Evolutionary conservation across 2,113 vertebrate genomes (phyloP).

Genomic region (Caranx ignobilis): DNA sequence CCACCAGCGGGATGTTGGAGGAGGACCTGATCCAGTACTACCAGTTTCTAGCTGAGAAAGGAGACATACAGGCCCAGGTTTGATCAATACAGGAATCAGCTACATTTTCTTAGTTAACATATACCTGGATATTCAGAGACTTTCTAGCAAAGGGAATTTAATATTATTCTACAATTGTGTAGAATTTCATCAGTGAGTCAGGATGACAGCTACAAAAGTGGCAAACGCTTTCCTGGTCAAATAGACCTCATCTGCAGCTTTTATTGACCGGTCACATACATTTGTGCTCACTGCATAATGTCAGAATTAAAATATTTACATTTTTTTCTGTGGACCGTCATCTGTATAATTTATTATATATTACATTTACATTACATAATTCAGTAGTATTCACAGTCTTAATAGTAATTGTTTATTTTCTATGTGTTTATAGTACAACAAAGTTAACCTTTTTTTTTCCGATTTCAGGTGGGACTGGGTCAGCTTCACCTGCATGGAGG

Average conservation of each 20-base stretch:
- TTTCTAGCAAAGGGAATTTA: no score
- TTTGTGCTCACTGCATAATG: neutral
- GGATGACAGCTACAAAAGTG: neutral
- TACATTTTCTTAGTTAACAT: neutral
- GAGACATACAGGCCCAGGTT: conserved; percentile 98
- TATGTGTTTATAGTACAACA: neutral
- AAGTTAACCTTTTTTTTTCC: neutral
- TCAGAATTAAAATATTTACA: neutral
- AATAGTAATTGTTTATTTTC: no score
- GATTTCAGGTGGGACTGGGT: conserved; percentile 92
- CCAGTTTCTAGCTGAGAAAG: conserved; percentile 98
- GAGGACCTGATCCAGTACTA: conserved; percentile 99
- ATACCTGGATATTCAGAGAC: neutral
- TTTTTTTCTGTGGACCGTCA: neutral
- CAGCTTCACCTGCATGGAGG: conserved; percentile 97
- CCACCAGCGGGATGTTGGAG: conserved; percentile 96
- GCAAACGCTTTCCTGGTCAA: neutral
- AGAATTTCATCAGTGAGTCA: neutral
- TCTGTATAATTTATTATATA: neutral
- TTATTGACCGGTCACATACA: neutral
- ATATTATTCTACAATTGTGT: neutral
- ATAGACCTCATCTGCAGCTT: neutral
- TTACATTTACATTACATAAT: neutral
- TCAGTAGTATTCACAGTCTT: neutral
- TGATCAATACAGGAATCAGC: neutral